phyloP scores from a whole-genome alignment of 2,888 invertebrate species.

The Cantharis lateralis region DNA sequence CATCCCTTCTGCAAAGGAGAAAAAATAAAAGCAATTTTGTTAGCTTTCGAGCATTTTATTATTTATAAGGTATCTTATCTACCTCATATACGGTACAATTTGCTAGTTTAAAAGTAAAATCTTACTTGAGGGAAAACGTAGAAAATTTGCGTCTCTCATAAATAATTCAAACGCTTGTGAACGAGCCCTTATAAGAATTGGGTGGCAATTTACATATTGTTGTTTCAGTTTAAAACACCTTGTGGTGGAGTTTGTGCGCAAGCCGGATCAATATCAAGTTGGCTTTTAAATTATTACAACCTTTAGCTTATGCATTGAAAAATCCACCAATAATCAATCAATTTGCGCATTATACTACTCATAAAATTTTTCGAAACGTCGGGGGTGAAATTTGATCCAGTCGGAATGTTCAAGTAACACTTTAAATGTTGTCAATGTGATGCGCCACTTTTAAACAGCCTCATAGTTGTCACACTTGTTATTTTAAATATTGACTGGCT shows the following conservation, averaged over 20 bases:
- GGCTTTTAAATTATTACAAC: slow-evolving; percentile 35
- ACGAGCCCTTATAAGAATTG: slow-evolving; percentile 51
- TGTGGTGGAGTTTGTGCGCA: slow-evolving; percentile 48
- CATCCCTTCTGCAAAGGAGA: neutral
- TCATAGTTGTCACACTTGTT: slow-evolving; percentile 25
- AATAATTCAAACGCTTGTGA: slow-evolving; percentile 20
- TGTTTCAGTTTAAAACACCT: slow-evolving; percentile 41
- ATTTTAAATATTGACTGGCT: slow-evolving; percentile 24
- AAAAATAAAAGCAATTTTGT: neutral
- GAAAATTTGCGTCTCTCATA: slow-evolving; percentile 5
- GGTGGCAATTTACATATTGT: slow-evolving; percentile 55
- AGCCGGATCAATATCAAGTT: slow-evolving; percentile 51
- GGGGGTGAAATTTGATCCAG: slow-evolving; percentile 20
- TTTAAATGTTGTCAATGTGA: slow-evolving; percentile 16
- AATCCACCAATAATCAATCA: neutral
- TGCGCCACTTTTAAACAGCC: slow-evolving; percentile 24
- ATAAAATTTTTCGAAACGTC: neutral
- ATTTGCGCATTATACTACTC: neutral
- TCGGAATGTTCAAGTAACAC: slow-evolving; percentile 19
- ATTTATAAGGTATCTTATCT: neutral
- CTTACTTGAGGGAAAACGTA: neutral
- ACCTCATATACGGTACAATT: neutral
- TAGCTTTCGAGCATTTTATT: neutral
- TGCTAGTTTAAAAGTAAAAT: neutral
- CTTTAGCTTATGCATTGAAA: slow-evolving; percentile 9